Percentiles rank a stretch among this genome's conserved stretches.
Conservation (phyloP, 2,113 vertebrate genomes). For the Brachirus orientalis region DNA sequence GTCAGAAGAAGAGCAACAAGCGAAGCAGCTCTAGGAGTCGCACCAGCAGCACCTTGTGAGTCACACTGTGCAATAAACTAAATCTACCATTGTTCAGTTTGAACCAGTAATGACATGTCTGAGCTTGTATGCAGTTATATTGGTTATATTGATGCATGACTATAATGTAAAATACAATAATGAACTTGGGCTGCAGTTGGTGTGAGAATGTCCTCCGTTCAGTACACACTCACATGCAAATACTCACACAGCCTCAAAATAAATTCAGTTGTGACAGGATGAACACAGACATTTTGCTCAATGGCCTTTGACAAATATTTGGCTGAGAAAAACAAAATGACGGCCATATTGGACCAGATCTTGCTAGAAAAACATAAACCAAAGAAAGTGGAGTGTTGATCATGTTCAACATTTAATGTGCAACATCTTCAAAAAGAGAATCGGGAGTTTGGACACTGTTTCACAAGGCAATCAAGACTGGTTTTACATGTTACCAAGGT, state of each 20-base stretch:
- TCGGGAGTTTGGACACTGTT: not conserved
- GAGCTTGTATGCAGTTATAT: too few relatives aligned
- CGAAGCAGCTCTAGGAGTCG: slow-evolving; percentile 27
- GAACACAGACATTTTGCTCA: slow-evolving; percentile 26
- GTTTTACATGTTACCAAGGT: slow-evolving; percentile 4
- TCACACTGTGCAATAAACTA: slow-evolving; percentile 1
- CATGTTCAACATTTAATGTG: slow-evolving; percentile 17
- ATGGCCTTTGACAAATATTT: not conserved
- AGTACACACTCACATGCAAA: slow-evolving; percentile 53
- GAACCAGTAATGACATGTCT: too few relatives aligned
- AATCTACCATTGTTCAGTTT: too few relatives aligned
- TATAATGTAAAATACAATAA: not conserved
- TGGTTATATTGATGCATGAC: not conserved
- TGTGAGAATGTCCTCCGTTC: slow-evolving; percentile 19
- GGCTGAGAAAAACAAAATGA: not conserved
- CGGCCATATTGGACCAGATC: too few relatives aligned
- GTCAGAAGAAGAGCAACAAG: slow-evolving; percentile 61
- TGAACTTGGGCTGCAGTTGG: not conserved
- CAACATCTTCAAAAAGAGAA: not conserved
- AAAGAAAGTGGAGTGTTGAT: not conserved
- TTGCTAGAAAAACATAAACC: not conserved
- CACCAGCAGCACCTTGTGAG: slow-evolving; percentile 56
- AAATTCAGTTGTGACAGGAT: slow-evolving; percentile 37
- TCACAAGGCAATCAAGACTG: not conserved
- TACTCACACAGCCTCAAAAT: slow-evolving; percentile 65